Evolutionary conservation across 2,797 vertebrate genomes (phyloP).

Genomic region (Gallinago stenura): DNA sequence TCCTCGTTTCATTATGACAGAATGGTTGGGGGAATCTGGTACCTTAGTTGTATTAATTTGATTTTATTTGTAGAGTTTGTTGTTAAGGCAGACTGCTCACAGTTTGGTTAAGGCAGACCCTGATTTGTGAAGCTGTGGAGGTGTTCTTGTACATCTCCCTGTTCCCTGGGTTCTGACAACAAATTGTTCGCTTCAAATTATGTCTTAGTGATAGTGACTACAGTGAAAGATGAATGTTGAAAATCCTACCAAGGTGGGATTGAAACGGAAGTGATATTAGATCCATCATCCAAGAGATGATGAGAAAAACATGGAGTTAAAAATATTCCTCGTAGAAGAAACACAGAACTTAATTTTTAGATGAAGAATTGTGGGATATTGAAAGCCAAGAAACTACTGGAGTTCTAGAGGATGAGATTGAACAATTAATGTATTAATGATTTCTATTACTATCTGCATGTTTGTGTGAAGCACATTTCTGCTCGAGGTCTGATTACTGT

Average conservation of each 20-base stretch:
- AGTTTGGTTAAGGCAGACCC: neutral
- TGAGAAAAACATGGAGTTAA: neutral
- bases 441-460: neutral
- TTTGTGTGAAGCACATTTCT: neutral
- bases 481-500: neutral
- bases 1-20: neutral
- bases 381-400: neutral
- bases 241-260: neutral
- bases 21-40: neutral
- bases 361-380: neutral
- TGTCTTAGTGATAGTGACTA: neutral
- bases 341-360: neutral
- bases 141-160: neutral
- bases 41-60: neutral
- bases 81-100: neutral
- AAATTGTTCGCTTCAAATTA: neutral
- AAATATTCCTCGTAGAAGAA: neutral
- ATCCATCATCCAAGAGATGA: neutral
- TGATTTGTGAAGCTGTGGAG: neutral
- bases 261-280: neutral
- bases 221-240: neutral
- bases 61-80: neutral
- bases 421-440: neutral
- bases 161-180: neutral
- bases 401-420: neutral